phyloP scores from a whole-genome alignment of 2,888 invertebrate species.

The Leptinotarsa haldemani region DNA sequence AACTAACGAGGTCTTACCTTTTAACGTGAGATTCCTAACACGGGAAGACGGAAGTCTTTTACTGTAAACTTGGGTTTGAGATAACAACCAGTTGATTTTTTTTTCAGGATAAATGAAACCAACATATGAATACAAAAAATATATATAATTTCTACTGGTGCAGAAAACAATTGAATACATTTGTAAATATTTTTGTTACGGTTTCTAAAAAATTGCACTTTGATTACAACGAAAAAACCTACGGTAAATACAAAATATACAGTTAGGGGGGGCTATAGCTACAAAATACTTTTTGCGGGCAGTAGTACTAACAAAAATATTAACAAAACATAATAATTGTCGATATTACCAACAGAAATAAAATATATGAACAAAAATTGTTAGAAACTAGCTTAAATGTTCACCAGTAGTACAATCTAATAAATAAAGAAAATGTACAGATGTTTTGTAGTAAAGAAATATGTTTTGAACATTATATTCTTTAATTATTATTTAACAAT shows the following conservation, averaged over 20 bases:
- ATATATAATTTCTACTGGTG: slow-evolving; percentile 62
- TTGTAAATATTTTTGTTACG: slow-evolving; percentile 59
- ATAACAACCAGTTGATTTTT: not conserved
- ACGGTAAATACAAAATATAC: slow-evolving; percentile 53
- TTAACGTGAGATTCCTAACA: no score
- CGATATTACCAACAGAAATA: slow-evolving; percentile 58
- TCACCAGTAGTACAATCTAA: slow-evolving; percentile 59
- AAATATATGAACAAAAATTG: slow-evolving; percentile 59
- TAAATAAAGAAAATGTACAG: slow-evolving; percentile 60
- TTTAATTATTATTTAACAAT: slow-evolving; percentile 56
- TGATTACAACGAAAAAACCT: slow-evolving; percentile 52
- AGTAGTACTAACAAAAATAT: slow-evolving; percentile 57
- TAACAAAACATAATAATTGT: slow-evolving; percentile 56
- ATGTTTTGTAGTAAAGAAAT: slow-evolving; percentile 56
- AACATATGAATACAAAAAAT: slow-evolving; percentile 56
- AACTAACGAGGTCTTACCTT: no score
- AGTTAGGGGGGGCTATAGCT: slow-evolving; percentile 48
- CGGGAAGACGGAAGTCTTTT: no score
- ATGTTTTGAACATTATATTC: slow-evolving; percentile 56
- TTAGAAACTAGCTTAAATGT: slow-evolving; percentile 57
- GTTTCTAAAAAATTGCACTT: slow-evolving; percentile 56
- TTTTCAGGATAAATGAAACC: slow-evolving; percentile 5
- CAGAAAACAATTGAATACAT: slow-evolving; percentile 56
- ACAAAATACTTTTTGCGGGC: slow-evolving; percentile 45
- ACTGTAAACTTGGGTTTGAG: no score